Evolutionary conservation across 2,797 vertebrate genomes (phyloP), one percentile per base, ranked within the genome.

Genomic region (Enteromius paludinosus): DNA sequence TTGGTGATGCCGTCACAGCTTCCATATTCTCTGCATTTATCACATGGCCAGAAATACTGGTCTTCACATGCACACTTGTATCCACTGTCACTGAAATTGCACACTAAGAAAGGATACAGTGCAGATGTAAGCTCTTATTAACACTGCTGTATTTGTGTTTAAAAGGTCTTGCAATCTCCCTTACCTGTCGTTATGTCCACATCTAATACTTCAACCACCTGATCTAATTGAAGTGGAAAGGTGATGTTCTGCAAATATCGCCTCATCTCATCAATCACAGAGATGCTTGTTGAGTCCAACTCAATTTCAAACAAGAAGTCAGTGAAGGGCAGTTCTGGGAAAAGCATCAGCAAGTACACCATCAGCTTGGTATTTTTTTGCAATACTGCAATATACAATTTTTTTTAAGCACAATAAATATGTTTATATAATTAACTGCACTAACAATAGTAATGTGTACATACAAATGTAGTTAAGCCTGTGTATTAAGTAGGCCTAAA

Each of bases 11-110:
- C 83, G 28, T 86, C 78, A 86, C 93, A 93, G 72, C 59, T 65
- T 30, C 86, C 86, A 77, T 91, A 89, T 45, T 61, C 71, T 12
- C 20, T 56, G 72, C 88, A 87, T 62, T 82, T 87, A 33, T 85
- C 81, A 85, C 83, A 89, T 18, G 83, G 43, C 87, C 86, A 89
- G 10, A 82, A 33, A 73, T 79, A 89, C 56, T 87, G 82, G 71
- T 84, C 77, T 61, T 87, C 82, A 87, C 86, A 89, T 43, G 7
- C 56, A 33, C 86, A 87, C 49, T 85, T 84, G 83, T 82, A 86
- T 61, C 66, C 75, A 30, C 35, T 74, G 65, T 30, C 38, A 61
- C 33, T 85, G 25, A 75, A 68, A 45, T 43, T 43, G 69, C 87
- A 89, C 20, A 89, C 87, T 88, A 62, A 15, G 10, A n/a, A 61